These are phyloP conservation scores for Thalassarche chlororhynchos DNA, from an alignment of 2,113 vertebrate genomes.

Conservation along the genomic window DNA sequence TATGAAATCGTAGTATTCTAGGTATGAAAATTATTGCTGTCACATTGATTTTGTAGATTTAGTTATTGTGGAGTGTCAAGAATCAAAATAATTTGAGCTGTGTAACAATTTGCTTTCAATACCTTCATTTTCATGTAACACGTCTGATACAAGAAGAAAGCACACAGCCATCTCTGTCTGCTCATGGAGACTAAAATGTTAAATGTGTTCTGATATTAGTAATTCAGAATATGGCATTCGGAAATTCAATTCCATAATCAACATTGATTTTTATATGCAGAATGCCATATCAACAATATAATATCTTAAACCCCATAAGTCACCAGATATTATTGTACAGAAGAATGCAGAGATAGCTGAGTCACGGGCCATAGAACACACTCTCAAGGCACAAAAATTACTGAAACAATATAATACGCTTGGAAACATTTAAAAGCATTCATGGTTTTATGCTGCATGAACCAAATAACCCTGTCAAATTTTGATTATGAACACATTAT, in stretches of 20 bases:
- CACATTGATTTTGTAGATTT: not conserved
- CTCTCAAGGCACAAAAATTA: not conserved
- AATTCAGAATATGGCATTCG: not conserved
- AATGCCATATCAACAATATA: not conserved
- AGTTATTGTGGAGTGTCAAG: not conserved
- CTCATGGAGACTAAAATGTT: not conserved
- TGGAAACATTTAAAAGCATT: not conserved
- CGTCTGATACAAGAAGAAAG: not conserved
- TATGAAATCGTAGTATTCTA: not conserved
- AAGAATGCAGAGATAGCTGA: not conserved
- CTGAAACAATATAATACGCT: not conserved
- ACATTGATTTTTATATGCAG: not conserved
- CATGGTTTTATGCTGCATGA: not conserved
- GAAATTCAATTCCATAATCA: not conserved
- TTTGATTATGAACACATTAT: not conserved
- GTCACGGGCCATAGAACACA: not conserved
- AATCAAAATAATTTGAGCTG: not conserved
- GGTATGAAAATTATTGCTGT: not conserved
- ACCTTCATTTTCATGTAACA: not conserved
- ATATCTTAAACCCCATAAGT: not conserved
- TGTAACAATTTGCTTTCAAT: not conserved
- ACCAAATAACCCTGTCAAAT: not conserved
- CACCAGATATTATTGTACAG: not conserved
- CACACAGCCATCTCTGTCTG: not conserved
- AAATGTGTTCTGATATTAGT: not conserved